Evolutionary conservation across 1,140 invertebrate genomes (phyloP), one percentile per base, ranked within the genome.

Genomic region (Mylabris phalerata): DNA sequence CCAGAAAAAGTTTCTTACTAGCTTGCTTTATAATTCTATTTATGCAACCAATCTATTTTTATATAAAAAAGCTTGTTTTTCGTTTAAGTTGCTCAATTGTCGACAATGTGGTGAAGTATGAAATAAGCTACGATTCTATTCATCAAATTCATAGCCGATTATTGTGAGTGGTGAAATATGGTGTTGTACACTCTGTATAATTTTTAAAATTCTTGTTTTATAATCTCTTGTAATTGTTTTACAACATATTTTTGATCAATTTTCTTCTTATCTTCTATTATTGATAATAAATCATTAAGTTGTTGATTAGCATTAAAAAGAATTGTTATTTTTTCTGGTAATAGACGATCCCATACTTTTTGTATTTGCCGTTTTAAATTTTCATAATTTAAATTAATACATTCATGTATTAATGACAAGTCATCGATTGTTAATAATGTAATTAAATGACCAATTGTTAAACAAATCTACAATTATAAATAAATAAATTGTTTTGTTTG

Each of bases 271-370:
- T 27, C 13, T 26, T 50, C 39, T 7, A 40, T 50, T 24, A 7
- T 48, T 46, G 32, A 1, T 32, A 32, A 32, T 32, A 67, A 51
- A 7, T 24, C 43, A 38, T 57, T 59, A 19, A 71, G 46, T 57
- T 62, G 45, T 5, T 27, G 54, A 41, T 56, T 38, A 4, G 71
- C 69, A 6, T 54, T 11, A 25, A 61, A 60, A 40, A 73, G 43
- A 10, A 61, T 41, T 10, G 58, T 55, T 0, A 66, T 65, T 57
- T 68, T 73, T 63, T 73, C 71, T 4, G 71, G 71, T n/a, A 73
- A 50, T 44, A 73, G 32, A 41, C 66, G 60, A 9, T 71, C 67
- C 10, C 67, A 58, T 47, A 68, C 63, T 42, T 56, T 57, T 3
- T 60, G 59, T 54, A 69, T 62, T 41, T 73, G 63, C 10, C 11